Evolutionary conservation across 2,888 invertebrate species (phyloP), one percentile per base, ranked within the genome.

Genomic region (Drosophila conformis): DNA sequence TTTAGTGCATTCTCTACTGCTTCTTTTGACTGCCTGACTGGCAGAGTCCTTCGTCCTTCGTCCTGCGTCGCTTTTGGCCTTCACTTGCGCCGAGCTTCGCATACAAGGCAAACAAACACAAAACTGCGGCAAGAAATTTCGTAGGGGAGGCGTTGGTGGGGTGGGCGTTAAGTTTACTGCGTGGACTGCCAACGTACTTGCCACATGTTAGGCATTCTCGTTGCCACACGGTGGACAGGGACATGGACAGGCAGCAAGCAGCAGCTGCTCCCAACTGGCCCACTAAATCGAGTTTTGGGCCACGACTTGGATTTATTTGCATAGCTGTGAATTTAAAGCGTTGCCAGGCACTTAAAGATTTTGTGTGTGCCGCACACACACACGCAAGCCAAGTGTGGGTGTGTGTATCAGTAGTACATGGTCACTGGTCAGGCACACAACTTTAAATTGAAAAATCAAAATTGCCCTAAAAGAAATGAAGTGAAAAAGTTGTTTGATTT

Each of bases 231-330:
- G 46, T 21, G 46, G 46, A 46, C 36, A 36, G 15, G 36, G 15
- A 36, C 15, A 15, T 46, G 46, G 8, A 46, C 46, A 21, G 21
- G 21, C 46, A 56, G 61, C 75, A 69, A 51, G 48, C 60, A 53
- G 76, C 73, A 52, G 71, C 73, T 67, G 63, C 33, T 63, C 48
- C 68, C 31, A n/a, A 4, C 15, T 10, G 15, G 46, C 8, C 58
- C 51, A 48, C 71, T 52, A 87, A 89, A 87, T 87, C 89, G 87
- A 89, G 87, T 84, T 89, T 84, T 35, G 25, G 69, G 46, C 74
- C 49, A 67, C 65, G 71, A 72, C 69, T 82, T 67, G 73, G 65
- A 85, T 82, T 85, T 87, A 87, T 89, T 89, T 85, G 89, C 85
- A 82, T 87, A 78, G 80, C 42, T 57, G 54, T 51, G 59, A 68